Base-by-base conservation (phyloP, 2,888 invertebrate genomes). In the Neoascia interrupta region DNA sequence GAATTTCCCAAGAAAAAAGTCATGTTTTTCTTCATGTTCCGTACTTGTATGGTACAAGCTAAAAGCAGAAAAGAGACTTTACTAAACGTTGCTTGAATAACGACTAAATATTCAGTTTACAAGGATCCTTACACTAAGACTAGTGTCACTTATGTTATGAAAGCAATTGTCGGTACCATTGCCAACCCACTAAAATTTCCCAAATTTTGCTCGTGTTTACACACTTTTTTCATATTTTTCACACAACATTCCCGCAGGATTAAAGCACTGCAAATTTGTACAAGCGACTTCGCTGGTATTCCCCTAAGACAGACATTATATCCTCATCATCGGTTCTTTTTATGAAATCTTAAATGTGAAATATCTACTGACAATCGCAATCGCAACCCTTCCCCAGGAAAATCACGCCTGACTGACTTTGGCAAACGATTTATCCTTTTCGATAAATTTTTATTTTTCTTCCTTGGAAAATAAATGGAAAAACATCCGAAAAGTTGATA, bases 351-450 rank as follows among this genome's bases (percentile, higher is more conserved):
- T 13, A 64, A 43, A n/a, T 31, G n/a, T 31, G 8, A n/a, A 8
- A 3, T 6, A 31, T n/a, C 31, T n/a, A 4, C 31, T 31, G 3
- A n/a, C 3, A n/a, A 31, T 31, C n/a, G 8, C 41, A 28, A 51
- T 61, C 31, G 15, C 47, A 73, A 72, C 64, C 70, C 76, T 72
- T 76, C 64, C 28, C 3, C 31, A 28, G 47, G 13, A 41, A 51
- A 34, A 56, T 41, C 41, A 51, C 49, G 73, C 8, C 41, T 58
- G 73, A 73, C 39, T 61, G 72, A 68, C 18, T 79, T 79, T 73
- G 49, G 66, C 73, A 73, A 73, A 56, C 73, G 56, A 68, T 73
- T 79, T 79, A 73, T 73, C 66, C 79, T 61, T 70, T 73, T 72
- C 72, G 58, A 70, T 72, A 72, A 70, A 64, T 64, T 72, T 60